Percentiles rank a stretch among this genome's conserved stretches.
Conservation (phyloP, 1,140 invertebrate species). For the Platyscapa corneri region DNA sequence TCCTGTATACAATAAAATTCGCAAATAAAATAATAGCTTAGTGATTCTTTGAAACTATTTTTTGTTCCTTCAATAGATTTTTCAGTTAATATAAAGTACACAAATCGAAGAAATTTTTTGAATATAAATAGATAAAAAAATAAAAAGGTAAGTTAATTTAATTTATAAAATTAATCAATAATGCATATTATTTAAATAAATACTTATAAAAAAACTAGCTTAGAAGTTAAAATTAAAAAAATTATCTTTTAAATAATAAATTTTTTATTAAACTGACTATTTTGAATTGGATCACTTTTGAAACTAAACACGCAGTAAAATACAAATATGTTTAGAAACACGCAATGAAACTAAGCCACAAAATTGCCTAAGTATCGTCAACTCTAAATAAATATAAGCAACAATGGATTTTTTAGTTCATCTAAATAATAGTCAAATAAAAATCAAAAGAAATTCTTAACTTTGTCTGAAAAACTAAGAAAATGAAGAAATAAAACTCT, state of each 20-base stretch:
- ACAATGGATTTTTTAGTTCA: not conserved
- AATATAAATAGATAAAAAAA: not conserved
- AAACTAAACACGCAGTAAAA: not conserved
- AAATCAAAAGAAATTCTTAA: too few relatives aligned
- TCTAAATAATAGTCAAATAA: not conserved
- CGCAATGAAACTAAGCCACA: not conserved
- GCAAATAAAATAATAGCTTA: not conserved
- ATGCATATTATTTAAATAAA: slow-evolving; percentile 20
- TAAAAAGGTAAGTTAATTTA: slow-evolving; percentile 28
- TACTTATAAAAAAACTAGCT: too few relatives aligned
- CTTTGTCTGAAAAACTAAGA: too few relatives aligned
- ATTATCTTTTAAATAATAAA: not conserved
- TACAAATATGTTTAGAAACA: not conserved
- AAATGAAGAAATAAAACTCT: too few relatives aligned
- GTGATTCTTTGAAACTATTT: too few relatives aligned
- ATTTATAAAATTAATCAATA: slow-evolving; percentile 38
- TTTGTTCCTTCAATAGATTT: too few relatives aligned
- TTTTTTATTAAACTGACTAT: not conserved
- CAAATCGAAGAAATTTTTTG: too few relatives aligned
- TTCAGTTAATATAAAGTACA: not conserved
- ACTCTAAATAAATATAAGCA: not conserved
- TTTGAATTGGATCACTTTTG: slow-evolving; percentile 7
- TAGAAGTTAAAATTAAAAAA: not conserved
- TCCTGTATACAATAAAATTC: too few relatives aligned
- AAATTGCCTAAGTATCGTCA: not conserved